Evolutionary conservation across 1,140 invertebrate genomes (phyloP), one percentile per base, ranked within the genome.

Genomic region (Steinernema feltiae): DNA sequence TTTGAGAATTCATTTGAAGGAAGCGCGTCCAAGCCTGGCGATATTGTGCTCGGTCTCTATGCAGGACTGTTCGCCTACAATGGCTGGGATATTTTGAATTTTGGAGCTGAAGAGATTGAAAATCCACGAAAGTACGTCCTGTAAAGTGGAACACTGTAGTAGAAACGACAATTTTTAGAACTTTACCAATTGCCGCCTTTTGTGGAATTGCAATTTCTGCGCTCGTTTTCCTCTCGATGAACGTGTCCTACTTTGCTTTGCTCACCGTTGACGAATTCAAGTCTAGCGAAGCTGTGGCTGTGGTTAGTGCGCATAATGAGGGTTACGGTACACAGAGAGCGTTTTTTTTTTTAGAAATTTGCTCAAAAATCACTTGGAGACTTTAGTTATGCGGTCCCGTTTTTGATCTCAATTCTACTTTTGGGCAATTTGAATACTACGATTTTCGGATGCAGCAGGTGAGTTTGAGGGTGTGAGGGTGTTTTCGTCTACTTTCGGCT

Each of bases 81-180:
- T 76, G 82, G 82, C 15, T 83, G 82, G 82, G 82, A 84, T 73
- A 76, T 83, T 18, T 69, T 83, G 1, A 83, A 83, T 35, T 78
- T 83, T 53, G 82, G 81, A 63, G 74, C 75, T 3, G 82, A 83
- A 30, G 82, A 83, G 70, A 74, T 83, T 48, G 76, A 79, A 30
- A 82, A 83, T 73, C 82, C 82, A 18, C 73, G 75, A 71, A 76
- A 72, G 80, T 81, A 78, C 31, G 71, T 18, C 30, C 12, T 3
- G 3, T 3, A 63, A 63, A 21, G 24, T 15, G 24, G 24, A n/a
- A 63, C 53, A 63, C 53, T 48, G 0, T 70, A n/a, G n/a, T n/a
- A n/a, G n/a, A n/a, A n/a, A 72, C 41, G 53, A 27, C 48, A 72
- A 29, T 7, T 27, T 73, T 80, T 48, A 81, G 80, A 72, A 83